phyloP scores from a whole-genome alignment of 2,113 vertebrate genomes.

The Rhabdornis inornatus region DNA sequence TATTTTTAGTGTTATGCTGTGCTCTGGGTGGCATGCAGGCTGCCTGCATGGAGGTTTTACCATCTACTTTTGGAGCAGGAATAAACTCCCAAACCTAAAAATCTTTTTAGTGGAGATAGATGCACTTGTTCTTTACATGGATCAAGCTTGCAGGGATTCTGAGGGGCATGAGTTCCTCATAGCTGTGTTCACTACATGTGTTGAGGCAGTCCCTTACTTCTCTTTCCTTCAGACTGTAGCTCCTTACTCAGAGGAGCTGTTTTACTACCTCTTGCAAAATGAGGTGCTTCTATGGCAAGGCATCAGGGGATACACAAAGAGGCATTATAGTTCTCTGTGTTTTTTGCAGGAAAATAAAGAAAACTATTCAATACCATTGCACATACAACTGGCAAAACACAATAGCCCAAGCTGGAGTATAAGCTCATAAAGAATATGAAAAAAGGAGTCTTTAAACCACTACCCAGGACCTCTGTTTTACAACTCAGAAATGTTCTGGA shows the following conservation, averaged over 20 bases:
- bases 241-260: neutral
- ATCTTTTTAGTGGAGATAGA: neutral
- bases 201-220: neutral
- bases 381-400: neutral
- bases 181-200: neutral
- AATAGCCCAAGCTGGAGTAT: neutral
- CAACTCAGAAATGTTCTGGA: neutral
- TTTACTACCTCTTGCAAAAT: neutral
- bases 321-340: neutral
- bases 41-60: neutral
- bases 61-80: neutral
- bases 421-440: neutral
- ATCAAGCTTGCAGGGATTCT: neutral
- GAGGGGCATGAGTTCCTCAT: neutral
- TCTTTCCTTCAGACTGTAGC: neutral
- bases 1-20: neutral
- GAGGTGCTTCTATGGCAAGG: neutral
- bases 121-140: rapidly evolving
- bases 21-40: neutral
- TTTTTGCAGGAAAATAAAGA: neutral
- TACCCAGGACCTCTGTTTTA: neutral
- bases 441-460: neutral
- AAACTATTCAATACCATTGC: neutral
- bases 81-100: neutral
- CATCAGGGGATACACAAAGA: neutral